Percentiles rank a stretch among this genome's conserved stretches.
Conservation (phyloP, 2,113 vertebrate genomes). For the Dascyllus trimaculatus region DNA sequence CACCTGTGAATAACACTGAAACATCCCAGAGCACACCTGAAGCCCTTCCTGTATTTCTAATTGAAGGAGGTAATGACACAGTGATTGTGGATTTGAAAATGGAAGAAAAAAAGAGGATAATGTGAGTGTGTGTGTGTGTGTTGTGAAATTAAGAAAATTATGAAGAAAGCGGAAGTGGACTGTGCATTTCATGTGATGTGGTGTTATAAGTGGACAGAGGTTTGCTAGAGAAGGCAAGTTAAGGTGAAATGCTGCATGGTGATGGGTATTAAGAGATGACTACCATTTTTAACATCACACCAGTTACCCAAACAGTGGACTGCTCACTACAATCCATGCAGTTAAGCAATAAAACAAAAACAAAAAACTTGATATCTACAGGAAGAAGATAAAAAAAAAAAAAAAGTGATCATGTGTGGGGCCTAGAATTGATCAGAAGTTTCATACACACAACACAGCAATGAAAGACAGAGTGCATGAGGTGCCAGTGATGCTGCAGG, state of each 20-base stretch:
- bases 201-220: too few relatives aligned
- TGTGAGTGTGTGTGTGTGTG: not conserved
- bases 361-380: conserved; percentile 1
- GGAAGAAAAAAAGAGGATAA: not conserved
- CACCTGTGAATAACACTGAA: conserved; percentile 20
- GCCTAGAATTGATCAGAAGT: not conserved
- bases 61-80: not conserved
- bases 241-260: conserved; percentile 4
- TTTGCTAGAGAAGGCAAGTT: not conserved
- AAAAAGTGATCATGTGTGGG: not conserved
- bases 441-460: not conserved
- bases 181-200: not conserved
- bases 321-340: conserved; percentile 25
- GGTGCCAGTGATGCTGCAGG: conserved; percentile 30
- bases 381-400: not conserved
- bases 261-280: not conserved
- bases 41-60: not conserved
- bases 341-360: not conserved
- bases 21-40: conserved; percentile 6
- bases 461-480: not conserved
- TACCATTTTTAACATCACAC: not conserved
- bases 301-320: not conserved
- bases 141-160: not conserved
- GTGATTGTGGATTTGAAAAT: not conserved
- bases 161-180: not conserved